These are phyloP conservation scores for Tursiops truncatus DNA, from an alignment of 2,113 vertebrate species.

Conservation along the genomic window DNA sequence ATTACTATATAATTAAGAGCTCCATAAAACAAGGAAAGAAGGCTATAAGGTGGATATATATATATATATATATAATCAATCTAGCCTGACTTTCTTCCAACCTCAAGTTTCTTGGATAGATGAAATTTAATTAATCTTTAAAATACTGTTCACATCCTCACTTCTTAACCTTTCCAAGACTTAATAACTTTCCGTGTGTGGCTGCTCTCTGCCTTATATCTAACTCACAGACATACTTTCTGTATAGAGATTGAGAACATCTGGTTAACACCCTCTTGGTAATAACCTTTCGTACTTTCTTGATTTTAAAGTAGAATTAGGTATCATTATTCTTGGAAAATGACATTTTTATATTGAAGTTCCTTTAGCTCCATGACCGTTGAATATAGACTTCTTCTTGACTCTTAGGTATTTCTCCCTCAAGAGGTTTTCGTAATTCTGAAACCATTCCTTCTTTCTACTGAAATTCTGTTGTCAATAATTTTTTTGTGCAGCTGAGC, in stretches of 20 bases:
- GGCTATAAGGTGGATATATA: neutral
- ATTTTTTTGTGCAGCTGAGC: constrained; percentile 67
- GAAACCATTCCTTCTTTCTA: constrained; percentile 58
- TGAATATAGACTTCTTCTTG: constrained; percentile 59
- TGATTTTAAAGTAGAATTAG: constrained; percentile 70
- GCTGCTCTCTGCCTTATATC: constrained; percentile 40
- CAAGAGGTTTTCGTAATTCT: constrained; percentile 56
- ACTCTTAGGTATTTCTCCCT: constrained; percentile 31
- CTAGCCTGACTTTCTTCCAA: neutral
- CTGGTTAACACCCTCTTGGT: constrained; percentile 67
- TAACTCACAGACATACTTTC: constrained; percentile 43
- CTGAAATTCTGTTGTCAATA: constrained; percentile 53
- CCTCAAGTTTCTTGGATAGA: constrained; percentile 4
- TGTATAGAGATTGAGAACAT: constrained; percentile 62
- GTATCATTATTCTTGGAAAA: constrained; percentile 66
- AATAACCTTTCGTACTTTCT: constrained; percentile 74
- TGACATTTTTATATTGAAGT: constrained; percentile 74
- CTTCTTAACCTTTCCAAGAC: constrained; percentile 58
- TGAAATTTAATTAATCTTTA: constrained; percentile 61
- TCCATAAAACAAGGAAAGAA: neutral
- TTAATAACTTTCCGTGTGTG: constrained; percentile 19
- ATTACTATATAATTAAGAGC: neutral
- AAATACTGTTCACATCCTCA: constrained; percentile 54
- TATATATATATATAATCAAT: neutral
- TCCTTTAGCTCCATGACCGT: constrained; percentile 23